Evolutionary conservation across 2,797 vertebrate species (phyloP), one percentile per base, ranked within the genome.

Genomic region (Luscinia megarhynchos): DNA sequence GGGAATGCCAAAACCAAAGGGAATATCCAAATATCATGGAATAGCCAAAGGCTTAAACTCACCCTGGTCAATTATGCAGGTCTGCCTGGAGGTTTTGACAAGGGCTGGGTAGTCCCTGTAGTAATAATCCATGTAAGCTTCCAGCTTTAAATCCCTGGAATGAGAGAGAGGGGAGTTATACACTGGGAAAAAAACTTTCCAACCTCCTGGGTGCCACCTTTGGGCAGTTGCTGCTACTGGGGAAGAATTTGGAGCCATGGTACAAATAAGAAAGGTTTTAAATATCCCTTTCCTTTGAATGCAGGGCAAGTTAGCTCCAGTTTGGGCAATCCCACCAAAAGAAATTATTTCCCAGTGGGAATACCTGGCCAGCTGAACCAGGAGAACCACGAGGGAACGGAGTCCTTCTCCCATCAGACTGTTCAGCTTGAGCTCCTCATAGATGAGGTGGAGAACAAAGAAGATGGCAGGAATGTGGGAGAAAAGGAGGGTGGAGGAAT

Each of bases 401-500:
- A 99, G 98, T 55, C 98, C 98, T 30, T 98, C 98, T 89, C 99
- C 98, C 98, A 99, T 99, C 21, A 99, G 98, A 90, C 99, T 98
- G 19, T 99, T 99, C 95, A 99, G 98, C 92, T 99, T 99, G 72
- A 99, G 98, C 90, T 99, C 99, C 96, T 99, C 99, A 3, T 99
- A 99, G 58, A 99, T 98, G 85, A 99, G 98, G 93, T 99, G 99
- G 84, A 99, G 98, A 36, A 99, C 98, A 92, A 98, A 99, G 97
- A 99, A 99, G 80, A 99, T 98, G 41, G 99, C 98, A 43, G 99
- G 99, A 62, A 99, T 98, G 91, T 99, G 98, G 85, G 97, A 96
- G 94, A 99, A 99, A 68, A 99, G 99, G 46, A 98, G 98, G 14
- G 99, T 98, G 19, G 98, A 98, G 73, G 98, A 98, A 97, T 99